Base-by-base conservation (phyloP, 2,113 vertebrate species). In the Pelobates fuscus region DNA sequence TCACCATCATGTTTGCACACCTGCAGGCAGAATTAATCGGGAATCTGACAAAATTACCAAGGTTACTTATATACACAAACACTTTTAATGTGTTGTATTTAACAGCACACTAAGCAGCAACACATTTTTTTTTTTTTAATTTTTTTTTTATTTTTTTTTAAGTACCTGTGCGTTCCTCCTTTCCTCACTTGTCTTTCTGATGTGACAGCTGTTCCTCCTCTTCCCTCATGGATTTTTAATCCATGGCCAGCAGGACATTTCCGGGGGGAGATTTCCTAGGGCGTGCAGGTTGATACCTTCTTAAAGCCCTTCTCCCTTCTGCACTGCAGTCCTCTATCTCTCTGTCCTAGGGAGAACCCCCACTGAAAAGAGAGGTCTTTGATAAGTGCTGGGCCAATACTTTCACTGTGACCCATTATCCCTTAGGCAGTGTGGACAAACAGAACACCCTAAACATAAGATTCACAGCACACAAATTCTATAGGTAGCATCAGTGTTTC, bases 151-250 rank as follows among this genome's bases (percentile, higher is more conserved):
- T n/a, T n/a, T n/a, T n/a, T n/a, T n/a, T 52, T 65, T 27, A n/a
- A 32, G 57, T 75, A 75, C 72, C 72, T 75, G 63, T 26, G 52
- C 25, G 72, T 30, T 75, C 41, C 54, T 75, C 72, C 59, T 67
- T 59, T 59, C 32, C 63, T 66, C 71, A 66, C 62, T 74, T 30
- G 62, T 66, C 30, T 29, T 54, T 58, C 52, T 10, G 49, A 43
- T 59, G 49, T 74, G 23, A 58, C 52, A 43, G 62, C 32, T 25
- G 30, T 30, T 59, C 26, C 37, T 32, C 54, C 66, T 60, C 54
- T 58, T 18, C 54, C 32, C 25, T 67, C 26, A n/a, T 30, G 55
- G 29, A 61, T 41, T 46, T 67, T 5, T 29, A 46, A 59, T 67
- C 63, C 43, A n/a, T 46, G 32, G 18, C 6, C 25, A 62, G 43